Percentiles rank a stretch among this genome's conserved stretches.
Evolutionary conservation across 2,888 invertebrate species (phyloP).

Genomic region (Sipha maydis): DNA sequence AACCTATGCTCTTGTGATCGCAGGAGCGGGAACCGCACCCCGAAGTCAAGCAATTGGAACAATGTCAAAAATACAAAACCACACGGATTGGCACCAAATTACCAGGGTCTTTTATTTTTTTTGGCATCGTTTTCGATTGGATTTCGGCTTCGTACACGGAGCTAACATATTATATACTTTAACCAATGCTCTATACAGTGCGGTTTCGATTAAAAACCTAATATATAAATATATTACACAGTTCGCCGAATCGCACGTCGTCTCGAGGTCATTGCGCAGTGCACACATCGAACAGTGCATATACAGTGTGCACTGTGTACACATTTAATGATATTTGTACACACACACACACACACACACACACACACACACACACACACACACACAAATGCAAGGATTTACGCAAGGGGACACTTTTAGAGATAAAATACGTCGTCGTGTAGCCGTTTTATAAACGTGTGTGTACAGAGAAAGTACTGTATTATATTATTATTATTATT

Average conservation of each 20-base stretch:
- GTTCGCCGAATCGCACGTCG: background rate
- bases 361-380: background rate
- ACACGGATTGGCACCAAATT: slow-evolving; percentile 52
- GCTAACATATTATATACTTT: slow-evolving; percentile 7
- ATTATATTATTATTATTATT: background rate
- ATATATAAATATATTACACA: background rate
- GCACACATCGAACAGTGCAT: background rate
- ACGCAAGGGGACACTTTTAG: background rate
- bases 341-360: background rate
- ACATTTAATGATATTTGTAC: no score
- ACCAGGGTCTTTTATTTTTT: slow-evolving; percentile 25
- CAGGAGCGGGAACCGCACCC: slow-evolving; percentile 11
- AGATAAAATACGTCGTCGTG: slow-evolving; percentile 5
- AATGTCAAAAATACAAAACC: slow-evolving; percentile 54
- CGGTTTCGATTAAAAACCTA: slow-evolving; percentile 38
- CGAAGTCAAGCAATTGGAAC: slow-evolving; percentile 40
- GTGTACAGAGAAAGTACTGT: background rate
- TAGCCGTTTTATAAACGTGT: background rate
- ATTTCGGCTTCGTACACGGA: slow-evolving; percentile 32
- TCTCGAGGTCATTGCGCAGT: background rate
- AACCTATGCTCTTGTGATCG: background rate
- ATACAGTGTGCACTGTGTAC: no score
- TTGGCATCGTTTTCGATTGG: slow-evolving; percentile 55
- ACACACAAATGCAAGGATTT: background rate
- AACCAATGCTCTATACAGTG: background rate